Evolutionary conservation across 1,140 invertebrate species (phyloP), one percentile per base, ranked within the genome.

Genomic region (Hyposmocoma kahamanoa): DNA sequence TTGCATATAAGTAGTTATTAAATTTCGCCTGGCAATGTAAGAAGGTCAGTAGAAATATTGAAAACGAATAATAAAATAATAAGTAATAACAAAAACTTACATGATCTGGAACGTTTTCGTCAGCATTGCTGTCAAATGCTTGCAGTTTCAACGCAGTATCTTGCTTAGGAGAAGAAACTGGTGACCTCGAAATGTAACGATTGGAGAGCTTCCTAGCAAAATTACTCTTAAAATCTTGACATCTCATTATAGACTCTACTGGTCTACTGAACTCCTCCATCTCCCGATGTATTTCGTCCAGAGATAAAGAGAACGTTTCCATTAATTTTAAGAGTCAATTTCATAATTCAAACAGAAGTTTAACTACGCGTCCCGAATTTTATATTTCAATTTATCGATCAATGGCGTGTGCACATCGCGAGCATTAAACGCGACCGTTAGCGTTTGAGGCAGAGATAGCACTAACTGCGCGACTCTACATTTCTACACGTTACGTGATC

Each of bases 181-280:
- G 61, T 13, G 75, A 61, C 47, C 64, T 70, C 47, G 75, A 67
- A 45, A 59, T 75, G 45, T 78, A 84, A 21, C 81, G 64, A 62
- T 81, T 83, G 13, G 81, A 84, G 28, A 84, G 72, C 44, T 67
- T 80, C 47, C 81, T 72, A 0, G 81, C 81, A 50, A 84, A 84
- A 63, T 83, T 84, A 47, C 81, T 84, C 50, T 84, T 84, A 43
- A 84, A 84, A 49, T 84, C 77, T 53, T 84, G 79, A 59, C 78
- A 82, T 54, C 68, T 69, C 81, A 84, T 84, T 39, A 84, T 81
- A 17, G 79, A 83, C 55, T 84, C 81, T 13, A 84, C 79, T 26
- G 81, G 77, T 51, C 64, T 70, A 50, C 60, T 70, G 47, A 82
- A 84, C 59, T 74, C 77, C 18, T 78, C 74, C 47, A n/a, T n/a